Conservation (phyloP, 1,140 invertebrate species). For the Leptinotarsa undecemlineata region DNA sequence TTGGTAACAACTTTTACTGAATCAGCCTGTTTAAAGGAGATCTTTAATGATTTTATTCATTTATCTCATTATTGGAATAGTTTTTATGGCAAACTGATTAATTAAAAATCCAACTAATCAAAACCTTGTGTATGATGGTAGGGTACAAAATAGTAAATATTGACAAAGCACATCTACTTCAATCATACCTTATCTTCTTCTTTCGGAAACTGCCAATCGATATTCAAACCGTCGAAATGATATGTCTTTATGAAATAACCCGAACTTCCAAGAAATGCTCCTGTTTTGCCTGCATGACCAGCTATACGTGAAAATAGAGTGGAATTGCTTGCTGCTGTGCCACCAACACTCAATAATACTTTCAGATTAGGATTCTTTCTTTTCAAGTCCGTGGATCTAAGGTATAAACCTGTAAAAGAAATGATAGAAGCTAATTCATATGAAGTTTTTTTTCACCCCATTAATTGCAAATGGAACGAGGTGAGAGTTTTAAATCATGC, state of each 20-base stretch:
- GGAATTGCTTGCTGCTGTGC: conserved; percentile 15
- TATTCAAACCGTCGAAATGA: conserved; percentile 36
- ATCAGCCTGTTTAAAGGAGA: too few species aligned
- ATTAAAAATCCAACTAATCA: too few species aligned
- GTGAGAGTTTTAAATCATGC: too few species aligned
- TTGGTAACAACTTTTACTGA: too few species aligned
- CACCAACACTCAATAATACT: conserved; percentile 30
- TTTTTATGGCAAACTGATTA: too few species aligned
- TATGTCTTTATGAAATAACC: conserved; percentile 26
- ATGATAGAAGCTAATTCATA: not conserved
- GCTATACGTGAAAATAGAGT: conserved; percentile 20
- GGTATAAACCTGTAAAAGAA: conserved; percentile 16
- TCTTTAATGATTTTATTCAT: too few species aligned
- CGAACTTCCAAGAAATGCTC: conserved; percentile 25
- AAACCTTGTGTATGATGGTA: too few species aligned
- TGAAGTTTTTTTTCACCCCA: too few species aligned
- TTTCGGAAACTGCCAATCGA: conserved; percentile 38
- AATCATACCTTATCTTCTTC: conserved; percentile 24
- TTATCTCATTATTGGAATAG: too few species aligned
- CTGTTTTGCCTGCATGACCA: conserved; percentile 24
- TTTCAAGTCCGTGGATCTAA: conserved; percentile 23
- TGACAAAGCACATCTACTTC: not conserved
- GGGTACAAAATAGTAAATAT: too few species aligned
- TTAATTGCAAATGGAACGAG: too few species aligned
- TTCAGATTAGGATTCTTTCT: conserved; percentile 27